Evolutionary conservation across 1,140 invertebrate species (phyloP).

Genomic region (Bursaphelenchus mucronatus): DNA sequence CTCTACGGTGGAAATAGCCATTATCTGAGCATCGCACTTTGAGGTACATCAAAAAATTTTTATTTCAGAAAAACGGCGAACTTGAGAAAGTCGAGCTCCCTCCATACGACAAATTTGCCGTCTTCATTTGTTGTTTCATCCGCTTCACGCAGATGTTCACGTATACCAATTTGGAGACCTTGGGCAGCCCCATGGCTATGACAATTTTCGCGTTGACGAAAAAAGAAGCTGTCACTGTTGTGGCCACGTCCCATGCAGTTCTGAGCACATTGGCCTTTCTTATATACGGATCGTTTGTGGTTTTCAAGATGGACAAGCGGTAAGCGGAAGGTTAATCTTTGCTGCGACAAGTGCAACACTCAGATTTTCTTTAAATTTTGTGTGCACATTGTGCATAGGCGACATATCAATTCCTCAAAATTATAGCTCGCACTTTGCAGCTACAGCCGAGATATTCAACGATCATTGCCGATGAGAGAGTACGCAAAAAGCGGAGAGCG

Average conservation of each 20-base stretch:
- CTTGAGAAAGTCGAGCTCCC: not conserved
- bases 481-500: no score
- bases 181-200: conserved; percentile 16
- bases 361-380: no score
- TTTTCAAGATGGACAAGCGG: conserved; percentile 14
- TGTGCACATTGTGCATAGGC: no score
- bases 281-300: conserved; percentile 10
- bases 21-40: no score
- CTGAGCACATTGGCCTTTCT: conserved; percentile 9
- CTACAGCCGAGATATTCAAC: no score
- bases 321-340: conserved; percentile 1
- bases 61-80: not conserved
- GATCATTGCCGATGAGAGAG: no score
- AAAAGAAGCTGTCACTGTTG: not conserved
- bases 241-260: not conserved
- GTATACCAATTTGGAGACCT: conserved; percentile 20
- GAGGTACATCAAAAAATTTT: no score
- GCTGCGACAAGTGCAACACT: no score
- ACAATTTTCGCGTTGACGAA: conserved; percentile 16
- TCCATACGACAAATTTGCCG: conserved; percentile 12
- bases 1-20: no score
- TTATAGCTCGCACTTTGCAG: no score
- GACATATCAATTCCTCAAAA: no score
- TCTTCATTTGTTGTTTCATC: conserved; percentile 2
- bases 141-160: conserved; percentile 23